Base-by-base conservation (phyloP, 2,888 invertebrate species). In the Bibio marci region DNA sequence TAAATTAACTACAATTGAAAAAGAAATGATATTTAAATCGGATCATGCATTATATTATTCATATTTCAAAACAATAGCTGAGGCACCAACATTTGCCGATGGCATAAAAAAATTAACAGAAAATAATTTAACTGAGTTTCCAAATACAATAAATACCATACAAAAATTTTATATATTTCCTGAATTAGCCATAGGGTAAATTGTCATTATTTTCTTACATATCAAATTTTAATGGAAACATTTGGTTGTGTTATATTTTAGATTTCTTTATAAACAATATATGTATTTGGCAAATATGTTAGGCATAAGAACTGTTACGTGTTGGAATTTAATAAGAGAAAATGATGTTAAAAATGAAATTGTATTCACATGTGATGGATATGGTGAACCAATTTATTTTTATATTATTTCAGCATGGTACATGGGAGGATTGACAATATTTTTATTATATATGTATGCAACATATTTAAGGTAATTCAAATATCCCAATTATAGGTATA, bases 21-120 rank as follows among this genome's bases (percentile, higher is more conserved):
- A 88, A 34, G 90, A 91, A 63, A 78, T 90, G 69, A 72, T 83
- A 6, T 72, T 91, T 39, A 66, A 83, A 2, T 81, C 86, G 2
- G 90, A 91, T 63, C 82, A 86, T 79, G 88, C 87, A 0, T 71
- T 90, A 50, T 90, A 90, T 55, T 91, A 82, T 56, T 85, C 81
- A 0, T 91, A 83, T 57, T 90, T 78, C 59, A 91, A 91, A 54
- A 79, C 76, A 0, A 63, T 91, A 35, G 73, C 79, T 1, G 74
- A 79, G 44, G 67, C 83, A 43, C 62, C 68, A 14, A 57, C 73
- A 49, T 61, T 80, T 57, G 47, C 59, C 50, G 55, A 69, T 1
- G 85, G 82, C 1, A 62, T 83, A 35, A 54, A 69, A 1, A 67
- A 68, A 45, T 52, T 80, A 1, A 72, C 74, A 56, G 68, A 74